Evolutionary conservation across 2,888 invertebrate genomes (phyloP).

Genomic region (Tenthredo livida): DNA sequence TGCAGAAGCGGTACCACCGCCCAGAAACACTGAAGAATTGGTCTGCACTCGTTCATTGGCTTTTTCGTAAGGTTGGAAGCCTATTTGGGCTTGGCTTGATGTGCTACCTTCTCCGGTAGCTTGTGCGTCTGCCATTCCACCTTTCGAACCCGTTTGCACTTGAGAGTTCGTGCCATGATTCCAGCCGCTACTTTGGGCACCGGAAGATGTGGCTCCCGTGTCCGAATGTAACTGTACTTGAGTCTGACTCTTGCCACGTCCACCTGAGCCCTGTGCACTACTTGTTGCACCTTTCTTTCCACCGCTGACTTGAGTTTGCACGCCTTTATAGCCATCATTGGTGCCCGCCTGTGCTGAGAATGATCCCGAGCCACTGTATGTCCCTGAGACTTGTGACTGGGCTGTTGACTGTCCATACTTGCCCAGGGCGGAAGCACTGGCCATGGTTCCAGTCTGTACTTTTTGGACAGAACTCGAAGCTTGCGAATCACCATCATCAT

Average conservation of each 20-base stretch:
- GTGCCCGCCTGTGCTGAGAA: constrained; percentile 92
- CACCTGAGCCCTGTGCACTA: constrained; percentile 87
- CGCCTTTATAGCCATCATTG: constrained; percentile 86
- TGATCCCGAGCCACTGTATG: constrained; percentile 88
- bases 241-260: constrained; percentile 87
- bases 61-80: constrained; percentile 88
- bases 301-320: constrained; percentile 85
- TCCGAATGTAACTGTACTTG: constrained; percentile 88
- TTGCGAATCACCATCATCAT: constrained; percentile 87
- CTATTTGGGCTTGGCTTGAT: constrained; percentile 93
- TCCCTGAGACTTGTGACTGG: constrained; percentile 91
- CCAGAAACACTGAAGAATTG: constrained; percentile 83
- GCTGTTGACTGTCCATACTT: constrained; percentile 87
- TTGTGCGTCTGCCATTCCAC: constrained; percentile 92
- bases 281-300: constrained; percentile 88
- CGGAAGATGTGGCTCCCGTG: constrained; percentile 87
- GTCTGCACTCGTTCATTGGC: constrained; percentile 74
- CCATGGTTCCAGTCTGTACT: constrained; percentile 84
- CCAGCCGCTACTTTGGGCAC: constrained; percentile 87
- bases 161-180: constrained; percentile 89
- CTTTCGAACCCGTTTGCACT: constrained; percentile 90
- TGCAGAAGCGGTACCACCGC: constrained; percentile 89
- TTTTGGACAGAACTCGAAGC: constrained; percentile 84
- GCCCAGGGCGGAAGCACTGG: constrained; percentile 89
- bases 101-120: constrained; percentile 91